These are phyloP conservation scores for Acrobasis suavella DNA, from an alignment of 2,888 invertebrate genomes.

Conservation along the genomic window DNA sequence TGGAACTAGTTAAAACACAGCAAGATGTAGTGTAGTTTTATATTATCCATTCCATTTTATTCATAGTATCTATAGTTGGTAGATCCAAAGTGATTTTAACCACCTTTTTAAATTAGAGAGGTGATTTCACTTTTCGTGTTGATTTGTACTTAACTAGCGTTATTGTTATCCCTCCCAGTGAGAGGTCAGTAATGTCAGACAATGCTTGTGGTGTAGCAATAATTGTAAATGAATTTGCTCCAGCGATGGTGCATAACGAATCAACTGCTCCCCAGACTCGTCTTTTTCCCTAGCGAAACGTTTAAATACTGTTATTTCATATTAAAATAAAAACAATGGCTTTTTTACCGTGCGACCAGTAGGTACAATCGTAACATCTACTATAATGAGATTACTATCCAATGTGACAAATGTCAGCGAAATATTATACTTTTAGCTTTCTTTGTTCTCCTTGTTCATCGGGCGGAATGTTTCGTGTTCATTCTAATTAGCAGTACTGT, in stretches of 20 bases:
- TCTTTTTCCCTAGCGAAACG: not conserved
- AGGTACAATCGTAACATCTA: not conserved
- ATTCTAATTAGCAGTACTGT: conserved; percentile 43
- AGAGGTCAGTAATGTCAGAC: conserved; percentile 6
- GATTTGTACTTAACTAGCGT: not conserved
- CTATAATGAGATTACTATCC: conserved; percentile 7
- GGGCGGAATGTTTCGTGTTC: conserved; percentile 46
- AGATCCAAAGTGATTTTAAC: not conserved
- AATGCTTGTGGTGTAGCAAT: not conserved
- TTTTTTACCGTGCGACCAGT: conserved; percentile 8
- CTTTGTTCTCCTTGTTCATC: conserved; percentile 50
- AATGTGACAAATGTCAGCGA: conserved; percentile 34
- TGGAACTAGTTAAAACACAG: not conserved
- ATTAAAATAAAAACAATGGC: conserved; percentile 8
- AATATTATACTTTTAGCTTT: conserved; percentile 44
- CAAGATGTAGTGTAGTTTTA: not conserved
- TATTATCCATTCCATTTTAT: not conserved
- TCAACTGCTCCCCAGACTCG: not conserved
- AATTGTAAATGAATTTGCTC: conserved; percentile 2
- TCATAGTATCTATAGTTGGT: not conserved
- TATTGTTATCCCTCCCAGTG: conserved; percentile 3
- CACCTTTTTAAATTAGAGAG: conserved; percentile 8
- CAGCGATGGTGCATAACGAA: not conserved
- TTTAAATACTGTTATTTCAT: conserved; percentile 6
- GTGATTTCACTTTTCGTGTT: conserved; percentile 8